These are phyloP conservation scores for Tauraco erythrolophus DNA, from an alignment of 2,113 vertebrate species.

Conservation along the genomic window DNA sequence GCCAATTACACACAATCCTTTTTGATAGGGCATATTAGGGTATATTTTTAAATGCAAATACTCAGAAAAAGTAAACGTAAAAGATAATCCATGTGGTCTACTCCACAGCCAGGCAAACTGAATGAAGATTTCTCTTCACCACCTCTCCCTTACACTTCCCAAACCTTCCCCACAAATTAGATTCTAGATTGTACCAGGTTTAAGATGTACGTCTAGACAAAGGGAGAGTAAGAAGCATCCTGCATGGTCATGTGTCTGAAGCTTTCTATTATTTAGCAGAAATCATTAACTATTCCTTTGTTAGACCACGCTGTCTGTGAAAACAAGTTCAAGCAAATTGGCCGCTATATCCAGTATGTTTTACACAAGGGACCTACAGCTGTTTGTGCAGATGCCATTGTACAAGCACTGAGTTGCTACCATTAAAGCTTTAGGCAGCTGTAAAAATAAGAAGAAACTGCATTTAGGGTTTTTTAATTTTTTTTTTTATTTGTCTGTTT, in stretches of 20 bases:
- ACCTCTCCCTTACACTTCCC: neutral
- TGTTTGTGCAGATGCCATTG: conserved; percentile 2
- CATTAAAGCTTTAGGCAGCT: neutral
- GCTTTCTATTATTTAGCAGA: conserved; percentile 48
- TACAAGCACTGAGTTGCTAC: neutral
- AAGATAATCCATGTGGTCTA: neutral
- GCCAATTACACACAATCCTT: neutral
- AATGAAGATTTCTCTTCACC: neutral
- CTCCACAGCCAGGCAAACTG: neutral
- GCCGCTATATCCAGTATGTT: neutral
- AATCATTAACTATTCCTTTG: conserved; percentile 52
- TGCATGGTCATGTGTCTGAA: neutral
- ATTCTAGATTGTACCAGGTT: neutral
- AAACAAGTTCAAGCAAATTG: conserved; percentile 9
- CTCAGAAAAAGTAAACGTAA: neutral
- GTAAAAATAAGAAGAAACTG: neutral
- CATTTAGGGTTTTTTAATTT: neutral
- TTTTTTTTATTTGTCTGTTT: neutral
- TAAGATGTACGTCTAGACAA: neutral
- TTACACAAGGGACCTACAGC: conserved; percentile 17
- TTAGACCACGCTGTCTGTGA: neutral
- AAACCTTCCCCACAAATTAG: neutral
- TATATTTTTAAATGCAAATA: neutral
- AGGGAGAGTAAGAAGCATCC: neutral
- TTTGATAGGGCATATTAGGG: neutral